Evolutionary conservation across 2,113 vertebrate species (phyloP).

Genomic region (Sphaerodactylus townsendi): DNA sequence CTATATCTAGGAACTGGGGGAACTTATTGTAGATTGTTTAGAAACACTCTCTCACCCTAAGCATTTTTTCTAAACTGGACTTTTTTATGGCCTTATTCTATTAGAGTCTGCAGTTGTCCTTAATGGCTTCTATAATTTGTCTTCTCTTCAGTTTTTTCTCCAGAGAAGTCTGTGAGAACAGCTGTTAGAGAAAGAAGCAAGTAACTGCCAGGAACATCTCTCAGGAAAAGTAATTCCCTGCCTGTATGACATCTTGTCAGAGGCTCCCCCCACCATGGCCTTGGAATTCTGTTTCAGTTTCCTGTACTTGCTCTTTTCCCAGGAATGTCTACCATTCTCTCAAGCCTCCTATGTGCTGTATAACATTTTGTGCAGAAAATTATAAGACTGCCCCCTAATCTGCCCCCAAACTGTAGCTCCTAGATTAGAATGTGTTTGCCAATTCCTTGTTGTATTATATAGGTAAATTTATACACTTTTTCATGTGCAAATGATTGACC

Average conservation of each 20-base stretch:
- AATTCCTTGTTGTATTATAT: neutral
- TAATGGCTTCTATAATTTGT: conserved; percentile 23
- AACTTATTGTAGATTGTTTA: too few species aligned
- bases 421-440: neutral
- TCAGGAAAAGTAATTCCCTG: conserved; percentile 6
- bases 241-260: neutral
- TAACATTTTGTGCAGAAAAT: neutral
- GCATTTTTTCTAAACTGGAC: conserved; percentile 14
- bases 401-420: neutral
- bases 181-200: conserved; percentile 52
- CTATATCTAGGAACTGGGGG: too few species aligned
- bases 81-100: conserved; percentile 32
- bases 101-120: conserved; percentile 48
- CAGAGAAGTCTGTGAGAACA: conserved; percentile 42
- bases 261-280: neutral
- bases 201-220: conserved; percentile 40
- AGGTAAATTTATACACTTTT: neutral
- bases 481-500: neutral
- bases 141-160: conserved; percentile 31
- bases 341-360: neutral
- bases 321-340: neutral
- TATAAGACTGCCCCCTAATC: neutral
- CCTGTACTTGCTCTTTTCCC: neutral
- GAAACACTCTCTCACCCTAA: neutral
- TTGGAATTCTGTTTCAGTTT: neutral